Evolutionary conservation across 37 sponge, comb jelly and placozoan genomes (phyloP).

Genomic region (Chondrilla cf. caribensis): DNA sequence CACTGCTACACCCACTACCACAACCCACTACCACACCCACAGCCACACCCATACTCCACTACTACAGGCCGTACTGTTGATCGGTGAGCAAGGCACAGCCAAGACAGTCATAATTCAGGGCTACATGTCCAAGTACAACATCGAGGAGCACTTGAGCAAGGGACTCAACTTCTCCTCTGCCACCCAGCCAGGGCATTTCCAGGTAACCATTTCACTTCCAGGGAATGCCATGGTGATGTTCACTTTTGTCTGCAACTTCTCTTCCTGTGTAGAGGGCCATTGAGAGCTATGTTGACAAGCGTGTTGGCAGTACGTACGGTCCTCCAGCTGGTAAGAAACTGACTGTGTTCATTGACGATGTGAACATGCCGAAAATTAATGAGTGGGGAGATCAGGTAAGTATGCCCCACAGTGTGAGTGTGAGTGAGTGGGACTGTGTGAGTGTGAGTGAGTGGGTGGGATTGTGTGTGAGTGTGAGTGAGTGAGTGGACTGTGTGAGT

Average conservation of each 20-base stretch:
- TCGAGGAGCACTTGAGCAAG: constrained; percentile 94
- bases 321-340: constrained; percentile 99
- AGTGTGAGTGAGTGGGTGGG: neutral
- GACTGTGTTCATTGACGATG: constrained; percentile 96
- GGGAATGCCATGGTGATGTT: too few relatives aligned
- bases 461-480: neutral
- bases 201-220: too few relatives aligned
- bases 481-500: neutral
- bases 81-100: constrained; percentile 99
- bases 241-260: neutral
- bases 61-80: constrained; percentile 76
- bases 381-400: constrained; percentile 95
- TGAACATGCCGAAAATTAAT: constrained; percentile 99
- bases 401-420: neutral
- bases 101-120: constrained; percentile 99
- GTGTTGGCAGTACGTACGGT: constrained; percentile 97
- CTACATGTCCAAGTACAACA: constrained; percentile 87
- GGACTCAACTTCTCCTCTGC: constrained; percentile 97
- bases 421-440: neutral
- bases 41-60: too few relatives aligned
- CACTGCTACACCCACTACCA: neutral
- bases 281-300: constrained; percentile 99
- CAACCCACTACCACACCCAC: neutral
- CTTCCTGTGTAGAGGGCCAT: constrained; percentile 56
- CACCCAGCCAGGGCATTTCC: constrained; percentile 92